Conservation (phyloP, 2,797 vertebrate genomes). For the Cyclopterus lumpus region DNA sequence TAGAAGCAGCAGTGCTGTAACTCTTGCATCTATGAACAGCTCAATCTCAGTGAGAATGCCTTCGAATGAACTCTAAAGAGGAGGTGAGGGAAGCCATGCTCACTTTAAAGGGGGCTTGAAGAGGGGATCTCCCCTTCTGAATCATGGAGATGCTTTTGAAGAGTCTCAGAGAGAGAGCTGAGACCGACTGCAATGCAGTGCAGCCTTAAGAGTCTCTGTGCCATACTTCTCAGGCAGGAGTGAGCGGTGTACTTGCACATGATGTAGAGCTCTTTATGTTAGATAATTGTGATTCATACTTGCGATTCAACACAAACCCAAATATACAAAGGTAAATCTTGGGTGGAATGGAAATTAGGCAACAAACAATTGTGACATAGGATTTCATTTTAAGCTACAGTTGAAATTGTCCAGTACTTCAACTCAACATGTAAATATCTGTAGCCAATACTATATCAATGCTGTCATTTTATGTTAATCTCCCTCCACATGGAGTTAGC, state of each 20-base stretch:
- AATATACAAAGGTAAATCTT: constrained; percentile 9
- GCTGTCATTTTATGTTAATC: neutral
- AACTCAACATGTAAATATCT: constrained; percentile 5
- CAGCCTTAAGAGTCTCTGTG: constrained; percentile 43
- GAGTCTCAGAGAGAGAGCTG: constrained; percentile 22
- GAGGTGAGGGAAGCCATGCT: constrained; percentile 13
- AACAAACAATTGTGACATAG: constrained; percentile 8
- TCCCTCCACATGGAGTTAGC: neutral
- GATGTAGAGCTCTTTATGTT: constrained; percentile 37
- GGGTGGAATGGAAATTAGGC: constrained; percentile 6
- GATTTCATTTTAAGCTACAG: neutral
- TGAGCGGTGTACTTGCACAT: constrained; percentile 26
- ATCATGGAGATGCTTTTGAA: constrained; percentile 28
- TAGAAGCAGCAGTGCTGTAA: constrained; percentile 42
- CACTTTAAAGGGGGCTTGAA: constrained; percentile 1
- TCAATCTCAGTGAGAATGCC: constrained; percentile 30
- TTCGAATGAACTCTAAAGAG: constrained; percentile 39
- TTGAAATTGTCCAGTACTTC: constrained; percentile 12
- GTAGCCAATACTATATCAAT: neutral
- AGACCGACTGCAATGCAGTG: constrained; percentile 11
- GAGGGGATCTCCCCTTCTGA: constrained; percentile 8
- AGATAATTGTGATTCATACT: constrained; percentile 23
- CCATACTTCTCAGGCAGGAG: constrained; percentile 43
- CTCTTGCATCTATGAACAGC: constrained; percentile 38
- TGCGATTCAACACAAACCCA: constrained; percentile 16